These are phyloP conservation scores for Gryon sp. DNA, from an alignment of 1,140 invertebrate species.

Conservation along the genomic window DNA sequence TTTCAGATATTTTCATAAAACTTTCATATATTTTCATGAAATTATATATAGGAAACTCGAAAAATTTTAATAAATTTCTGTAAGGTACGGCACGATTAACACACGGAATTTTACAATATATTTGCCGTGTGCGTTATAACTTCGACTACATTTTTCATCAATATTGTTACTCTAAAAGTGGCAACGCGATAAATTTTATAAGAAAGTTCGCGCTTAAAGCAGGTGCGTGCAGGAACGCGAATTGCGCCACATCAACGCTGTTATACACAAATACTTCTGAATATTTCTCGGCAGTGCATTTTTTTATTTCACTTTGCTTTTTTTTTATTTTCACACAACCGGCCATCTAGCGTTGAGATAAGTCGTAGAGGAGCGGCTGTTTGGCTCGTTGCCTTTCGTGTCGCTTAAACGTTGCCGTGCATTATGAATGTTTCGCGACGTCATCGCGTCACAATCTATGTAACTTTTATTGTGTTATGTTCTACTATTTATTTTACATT, in stretches of 20 bases:
- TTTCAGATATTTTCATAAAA: too few species aligned
- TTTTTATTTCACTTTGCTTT: background rate
- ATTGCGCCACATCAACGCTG: conserved; percentile 19
- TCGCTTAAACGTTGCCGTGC: conserved; percentile 23
- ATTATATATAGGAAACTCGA: too few species aligned
- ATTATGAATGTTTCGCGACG: conserved; percentile 36
- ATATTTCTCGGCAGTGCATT: conserved; percentile 17
- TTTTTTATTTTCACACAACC: conserved; percentile 14
- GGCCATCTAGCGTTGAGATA: conserved; percentile 32
- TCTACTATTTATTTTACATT: conserved; percentile 32
- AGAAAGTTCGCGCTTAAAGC: conserved; percentile 21
- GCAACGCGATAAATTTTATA: conserved; percentile 31
- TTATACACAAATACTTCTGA: conserved; percentile 36
- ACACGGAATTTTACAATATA: conserved; percentile 41
- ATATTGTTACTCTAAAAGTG: conserved; percentile 32
- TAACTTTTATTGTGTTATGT: conserved; percentile 4
- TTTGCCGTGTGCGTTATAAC: conserved; percentile 16
- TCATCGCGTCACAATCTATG: conserved; percentile 34
- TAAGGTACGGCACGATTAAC: too few species aligned
- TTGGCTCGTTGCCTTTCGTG: conserved; percentile 39
- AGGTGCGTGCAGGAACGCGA: conserved; percentile 51
- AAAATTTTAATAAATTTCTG: too few species aligned
- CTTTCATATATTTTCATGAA: too few species aligned
- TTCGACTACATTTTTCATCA: conserved; percentile 46
- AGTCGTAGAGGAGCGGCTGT: conserved; percentile 36